phyloP scores from a whole-genome alignment of 2,888 invertebrate genomes.

The Tenthredo notha region DNA sequence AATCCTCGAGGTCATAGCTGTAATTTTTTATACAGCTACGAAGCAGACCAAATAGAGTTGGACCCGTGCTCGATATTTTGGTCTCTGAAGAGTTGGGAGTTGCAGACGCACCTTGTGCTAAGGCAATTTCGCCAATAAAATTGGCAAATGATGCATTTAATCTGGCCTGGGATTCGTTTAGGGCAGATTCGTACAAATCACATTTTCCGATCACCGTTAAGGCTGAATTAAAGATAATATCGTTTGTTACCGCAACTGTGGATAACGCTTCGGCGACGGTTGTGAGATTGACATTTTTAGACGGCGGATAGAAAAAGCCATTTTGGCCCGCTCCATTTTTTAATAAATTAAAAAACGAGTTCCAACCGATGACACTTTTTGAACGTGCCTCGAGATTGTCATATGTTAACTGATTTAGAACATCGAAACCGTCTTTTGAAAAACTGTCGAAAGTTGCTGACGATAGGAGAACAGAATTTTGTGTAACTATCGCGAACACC shows the following conservation, averaged over 20 bases:
- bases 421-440: background rate
- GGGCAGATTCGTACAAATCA: background rate
- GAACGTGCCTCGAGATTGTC: background rate
- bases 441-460: background rate
- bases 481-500: background rate
- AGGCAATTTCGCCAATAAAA: background rate
- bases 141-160: background rate
- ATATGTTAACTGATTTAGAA: background rate
- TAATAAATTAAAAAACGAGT: background rate
- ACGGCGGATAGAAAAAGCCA: background rate
- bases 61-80: background rate
- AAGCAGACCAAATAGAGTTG: background rate
- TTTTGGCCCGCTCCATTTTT: background rate
- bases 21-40: background rate
- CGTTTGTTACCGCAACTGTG: background rate
- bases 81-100: background rate
- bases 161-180: background rate
- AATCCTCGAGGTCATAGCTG: background rate
- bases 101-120: background rate
- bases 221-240: background rate
- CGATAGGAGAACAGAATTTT: background rate
- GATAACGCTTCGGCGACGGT: background rate
- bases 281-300: background rate
- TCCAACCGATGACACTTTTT: background rate
- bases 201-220: background rate